A percentile compares a stretch with the other conserved stretches of the same genome.
phyloP scores from a whole-genome alignment of 2,797 vertebrate species.

The Ataeniobius toweri region DNA sequence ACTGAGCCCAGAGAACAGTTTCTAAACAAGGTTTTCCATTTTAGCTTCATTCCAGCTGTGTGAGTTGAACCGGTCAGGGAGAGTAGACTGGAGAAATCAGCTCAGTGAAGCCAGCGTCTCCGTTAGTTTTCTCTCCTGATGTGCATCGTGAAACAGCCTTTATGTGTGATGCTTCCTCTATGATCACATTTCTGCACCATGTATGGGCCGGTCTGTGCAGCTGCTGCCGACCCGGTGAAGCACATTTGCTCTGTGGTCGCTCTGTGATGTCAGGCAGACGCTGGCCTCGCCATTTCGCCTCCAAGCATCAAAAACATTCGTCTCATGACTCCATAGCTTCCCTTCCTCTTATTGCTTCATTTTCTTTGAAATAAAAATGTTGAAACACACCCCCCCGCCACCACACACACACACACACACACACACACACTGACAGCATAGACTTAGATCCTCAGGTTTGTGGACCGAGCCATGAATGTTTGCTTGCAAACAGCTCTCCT shows the following conservation, averaged over 20 bases:
- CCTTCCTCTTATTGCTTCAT: background rate
- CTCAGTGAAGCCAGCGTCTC: no score
- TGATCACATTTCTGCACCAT: conserved; percentile 16
- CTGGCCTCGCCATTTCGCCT: conserved; percentile 48
- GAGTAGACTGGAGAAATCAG: no score
- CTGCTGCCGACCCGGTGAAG: conserved; percentile 57
- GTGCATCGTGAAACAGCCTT: no score
- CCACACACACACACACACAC: no score
- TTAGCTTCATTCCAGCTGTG: background rate
- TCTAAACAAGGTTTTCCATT: background rate
- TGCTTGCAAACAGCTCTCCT: conserved; percentile 26
- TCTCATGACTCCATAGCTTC: conserved; percentile 68
- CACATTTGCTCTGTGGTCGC: conserved; percentile 61
- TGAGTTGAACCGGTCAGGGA: no score
- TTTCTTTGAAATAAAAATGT: background rate
- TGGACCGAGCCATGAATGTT: background rate
- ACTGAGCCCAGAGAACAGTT: conserved; percentile 25
- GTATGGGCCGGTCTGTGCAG: conserved; percentile 26
- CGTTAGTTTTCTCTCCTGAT: no score
- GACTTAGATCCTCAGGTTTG: background rate
- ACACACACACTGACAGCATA: background rate
- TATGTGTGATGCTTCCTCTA: conserved; percentile 1
- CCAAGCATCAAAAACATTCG: conserved; percentile 40
- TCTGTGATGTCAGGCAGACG: conserved; percentile 54
- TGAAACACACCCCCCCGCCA: no score